Percentiles rank a stretch among this genome's conserved stretches.
Evolutionary conservation across 2,888 invertebrate species (phyloP).

Genomic region (Drosophila demipolita): DNA sequence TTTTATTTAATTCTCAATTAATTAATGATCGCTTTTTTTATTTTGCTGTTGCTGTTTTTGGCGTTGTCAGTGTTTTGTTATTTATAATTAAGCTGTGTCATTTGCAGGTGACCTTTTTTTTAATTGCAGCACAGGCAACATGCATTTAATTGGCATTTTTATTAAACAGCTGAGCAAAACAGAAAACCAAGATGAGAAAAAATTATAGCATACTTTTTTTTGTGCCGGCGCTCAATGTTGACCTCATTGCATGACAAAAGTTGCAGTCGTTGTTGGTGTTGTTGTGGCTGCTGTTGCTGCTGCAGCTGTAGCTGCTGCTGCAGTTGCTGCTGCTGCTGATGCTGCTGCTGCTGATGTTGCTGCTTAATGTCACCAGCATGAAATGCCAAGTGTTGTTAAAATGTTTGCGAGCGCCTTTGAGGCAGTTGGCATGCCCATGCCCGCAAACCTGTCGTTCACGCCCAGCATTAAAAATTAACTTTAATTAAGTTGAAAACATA

Average conservation of each 20-base stretch:
- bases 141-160: conserved; percentile 76
- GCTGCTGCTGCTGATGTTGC: conserved; percentile 42
- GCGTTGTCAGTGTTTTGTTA: conserved; percentile 52
- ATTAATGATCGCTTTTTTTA: conserved; percentile 16
- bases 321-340: conserved; percentile 11
- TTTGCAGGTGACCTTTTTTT: conserved; percentile 48
- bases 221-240: conserved; percentile 62
- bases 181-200: conserved; percentile 24
- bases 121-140: conserved; percentile 42
- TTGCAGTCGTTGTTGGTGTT: conserved; percentile 41
- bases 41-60: conserved; percentile 4
- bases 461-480: conserved; percentile 79
- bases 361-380: conserved; percentile 78
- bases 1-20: conserved; percentile 14
- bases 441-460: conserved; percentile 60
- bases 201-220: conserved; percentile 54
- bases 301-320: conserved; percentile 52
- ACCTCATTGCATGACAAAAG: conserved; percentile 77
- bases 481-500: conserved; percentile 82
- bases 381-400: conserved; percentile 80
- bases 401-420: conserved; percentile 77
- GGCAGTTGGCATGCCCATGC: conserved; percentile 67
- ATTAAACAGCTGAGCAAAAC: conserved; percentile 61
- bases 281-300: conserved; percentile 35
- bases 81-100: conserved; percentile 70